These are phyloP conservation scores for Aythya baeri DNA, from an alignment of 2,113 vertebrate genomes.

Conservation along the genomic window DNA sequence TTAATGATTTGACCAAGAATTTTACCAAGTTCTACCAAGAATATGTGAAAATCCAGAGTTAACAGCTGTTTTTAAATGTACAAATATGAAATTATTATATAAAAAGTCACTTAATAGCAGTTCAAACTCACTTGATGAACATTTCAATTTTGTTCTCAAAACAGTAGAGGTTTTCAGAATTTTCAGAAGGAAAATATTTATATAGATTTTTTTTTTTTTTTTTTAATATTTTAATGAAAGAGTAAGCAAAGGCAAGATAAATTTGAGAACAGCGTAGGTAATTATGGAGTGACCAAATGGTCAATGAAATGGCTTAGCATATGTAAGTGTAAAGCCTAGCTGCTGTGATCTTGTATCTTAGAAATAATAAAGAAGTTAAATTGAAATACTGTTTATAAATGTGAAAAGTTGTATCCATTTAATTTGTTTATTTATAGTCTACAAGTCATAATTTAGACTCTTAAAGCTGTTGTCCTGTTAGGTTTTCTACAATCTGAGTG, in stretches of 20 bases:
- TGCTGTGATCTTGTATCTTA: background rate
- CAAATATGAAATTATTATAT: background rate
- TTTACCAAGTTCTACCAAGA: background rate
- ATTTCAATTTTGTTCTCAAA: background rate
- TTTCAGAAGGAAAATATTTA: background rate
- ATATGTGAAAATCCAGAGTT: background rate
- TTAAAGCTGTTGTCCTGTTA: background rate
- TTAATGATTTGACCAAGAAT: background rate
- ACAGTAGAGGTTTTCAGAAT: background rate
- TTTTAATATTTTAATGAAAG: background rate
- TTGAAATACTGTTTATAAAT: background rate
- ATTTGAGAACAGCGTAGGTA: background rate
- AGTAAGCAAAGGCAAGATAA: background rate
- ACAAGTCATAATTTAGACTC: background rate
- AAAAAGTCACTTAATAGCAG: background rate
- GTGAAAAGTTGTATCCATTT: background rate
- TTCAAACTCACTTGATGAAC: background rate
- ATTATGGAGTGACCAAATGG: background rate
- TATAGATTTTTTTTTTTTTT: background rate
- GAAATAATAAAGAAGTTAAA: background rate
- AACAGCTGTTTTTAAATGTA: background rate
- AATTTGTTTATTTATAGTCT: background rate
- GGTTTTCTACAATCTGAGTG: background rate
- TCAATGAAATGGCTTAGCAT: background rate
- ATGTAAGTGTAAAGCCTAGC: background rate